Evolutionary conservation across 1,140 invertebrate genomes (phyloP).

Genomic region (Anoplophora glabripennis): DNA sequence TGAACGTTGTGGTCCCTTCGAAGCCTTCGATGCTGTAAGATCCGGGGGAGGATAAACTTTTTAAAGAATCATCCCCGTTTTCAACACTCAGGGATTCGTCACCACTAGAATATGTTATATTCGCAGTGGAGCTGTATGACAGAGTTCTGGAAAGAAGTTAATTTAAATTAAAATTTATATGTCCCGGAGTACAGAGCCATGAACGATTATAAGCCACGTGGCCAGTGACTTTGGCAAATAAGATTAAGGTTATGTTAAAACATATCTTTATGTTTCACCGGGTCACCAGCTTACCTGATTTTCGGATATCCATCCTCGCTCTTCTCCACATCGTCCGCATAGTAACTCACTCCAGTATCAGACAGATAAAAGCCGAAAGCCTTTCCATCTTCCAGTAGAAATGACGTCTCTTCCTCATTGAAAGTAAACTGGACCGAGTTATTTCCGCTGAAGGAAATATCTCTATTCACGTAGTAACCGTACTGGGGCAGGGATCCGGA

Average conservation of each 20-base stretch:
- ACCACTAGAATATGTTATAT: not conserved
- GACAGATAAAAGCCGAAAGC: conserved; percentile 25
- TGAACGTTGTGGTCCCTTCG: conserved; percentile 6
- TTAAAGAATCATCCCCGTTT: conserved; percentile 8
- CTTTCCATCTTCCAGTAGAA: conserved; percentile 6
- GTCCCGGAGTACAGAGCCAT: no score
- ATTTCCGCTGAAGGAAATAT: conserved; percentile 17
- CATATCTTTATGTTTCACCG: no score
- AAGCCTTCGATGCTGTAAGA: not conserved
- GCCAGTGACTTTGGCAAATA: no score
- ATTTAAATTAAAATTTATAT: conserved; percentile 4
- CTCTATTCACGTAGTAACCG: conserved; percentile 16
- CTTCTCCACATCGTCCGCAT: conserved; percentile 46
- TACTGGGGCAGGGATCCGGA: not conserved
- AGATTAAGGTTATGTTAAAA: no score
- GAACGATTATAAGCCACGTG: no score
- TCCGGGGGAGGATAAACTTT: conserved; percentile 6
- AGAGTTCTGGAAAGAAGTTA: no score
- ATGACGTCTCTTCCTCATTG: not conserved
- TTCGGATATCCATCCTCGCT: conserved; percentile 48
- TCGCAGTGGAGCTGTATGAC: not conserved
- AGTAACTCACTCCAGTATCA: not conserved
- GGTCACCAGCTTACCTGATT: conserved; percentile 48
- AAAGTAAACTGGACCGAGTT: conserved; percentile 13
- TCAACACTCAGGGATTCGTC: not conserved